A percentile compares a stretch with the other conserved stretches of the same genome.
Evolutionary conservation across 2,113 vertebrate genomes (phyloP).

Genomic region (Phyllopteryx taeniolatus): DNA sequence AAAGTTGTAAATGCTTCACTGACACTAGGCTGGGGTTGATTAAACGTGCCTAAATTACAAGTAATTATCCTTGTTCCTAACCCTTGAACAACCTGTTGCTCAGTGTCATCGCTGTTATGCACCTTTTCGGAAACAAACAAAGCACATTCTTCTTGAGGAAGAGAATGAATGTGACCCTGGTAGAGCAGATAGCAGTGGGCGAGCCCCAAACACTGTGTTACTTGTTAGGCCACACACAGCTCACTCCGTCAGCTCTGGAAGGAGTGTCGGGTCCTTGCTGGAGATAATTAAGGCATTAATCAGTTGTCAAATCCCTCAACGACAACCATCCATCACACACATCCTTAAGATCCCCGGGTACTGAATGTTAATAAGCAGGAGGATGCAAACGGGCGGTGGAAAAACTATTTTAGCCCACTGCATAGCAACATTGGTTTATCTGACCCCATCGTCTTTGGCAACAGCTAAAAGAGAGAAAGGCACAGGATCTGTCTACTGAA

Average conservation of each 20-base stretch:
- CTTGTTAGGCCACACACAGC: constrained; percentile 69
- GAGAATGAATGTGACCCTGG: constrained; percentile 71
- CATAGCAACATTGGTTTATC: constrained; percentile 42
- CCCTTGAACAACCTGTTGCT: constrained; percentile 40
- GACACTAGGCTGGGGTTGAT: constrained; percentile 14
- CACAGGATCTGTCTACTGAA: constrained; percentile 12
- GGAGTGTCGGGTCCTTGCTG: constrained; percentile 61
- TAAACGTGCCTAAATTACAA: constrained; percentile 5
- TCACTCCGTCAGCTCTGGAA: constrained; percentile 68
- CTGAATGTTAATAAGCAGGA: constrained; percentile 68
- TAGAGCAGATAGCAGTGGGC: constrained; percentile 63
- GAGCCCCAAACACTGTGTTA: constrained; percentile 64
- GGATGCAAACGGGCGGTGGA: constrained; percentile 57
- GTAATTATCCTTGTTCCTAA: constrained; percentile 35
- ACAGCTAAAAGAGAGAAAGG: constrained; percentile 17
- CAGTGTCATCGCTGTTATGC: constrained; percentile 48
- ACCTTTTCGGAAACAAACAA: constrained; percentile 45
- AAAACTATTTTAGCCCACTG: constrained; percentile 48
- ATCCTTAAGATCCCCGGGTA: constrained; percentile 60
- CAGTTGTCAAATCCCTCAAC: constrained; percentile 75
- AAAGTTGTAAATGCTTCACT: background rate
- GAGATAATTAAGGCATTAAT: constrained; percentile 82
- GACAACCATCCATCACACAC: constrained; percentile 73
- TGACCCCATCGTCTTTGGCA: constrained; percentile 37
- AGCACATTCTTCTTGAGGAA: constrained; percentile 49